Conservation (phyloP, 2,888 invertebrate genomes). For the Phoenoteleia sp. region DNA sequence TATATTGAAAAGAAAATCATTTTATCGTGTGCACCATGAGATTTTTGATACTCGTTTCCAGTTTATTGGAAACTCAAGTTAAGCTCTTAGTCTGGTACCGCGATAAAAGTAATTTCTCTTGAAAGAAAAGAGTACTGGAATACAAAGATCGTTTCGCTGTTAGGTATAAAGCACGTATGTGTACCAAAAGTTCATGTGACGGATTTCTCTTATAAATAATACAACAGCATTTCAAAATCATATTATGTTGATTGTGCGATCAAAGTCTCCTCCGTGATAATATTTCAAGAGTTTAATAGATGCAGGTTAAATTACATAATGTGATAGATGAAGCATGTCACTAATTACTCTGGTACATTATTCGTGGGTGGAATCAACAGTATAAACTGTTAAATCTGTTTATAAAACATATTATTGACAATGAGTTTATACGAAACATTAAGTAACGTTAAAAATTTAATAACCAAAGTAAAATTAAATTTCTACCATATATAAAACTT, state of each 20-base stretch:
- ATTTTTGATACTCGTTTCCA: too few species aligned
- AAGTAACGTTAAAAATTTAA: too few species aligned
- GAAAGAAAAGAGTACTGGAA: too few species aligned
- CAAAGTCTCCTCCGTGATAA: neutral
- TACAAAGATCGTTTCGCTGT: neutral
- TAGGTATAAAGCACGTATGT: neutral
- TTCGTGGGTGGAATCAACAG: neutral
- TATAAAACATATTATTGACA: too few species aligned
- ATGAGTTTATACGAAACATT: too few species aligned
- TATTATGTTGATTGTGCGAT: neutral
- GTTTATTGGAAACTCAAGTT: too few species aligned
- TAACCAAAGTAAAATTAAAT: too few species aligned
- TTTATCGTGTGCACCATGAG: too few species aligned
- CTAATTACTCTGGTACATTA: constrained; percentile 23
- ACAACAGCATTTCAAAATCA: neutral
- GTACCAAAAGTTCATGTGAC: neutral
- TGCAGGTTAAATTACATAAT: constrained; percentile 34
- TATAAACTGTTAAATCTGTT: constrained; percentile 4
- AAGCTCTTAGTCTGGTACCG: too few species aligned
- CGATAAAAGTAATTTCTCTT: too few species aligned
- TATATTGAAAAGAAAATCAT: too few species aligned
- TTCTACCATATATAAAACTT: too few species aligned
- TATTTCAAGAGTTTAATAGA: constrained; percentile 37
- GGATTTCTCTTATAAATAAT: neutral
- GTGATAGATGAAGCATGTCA: constrained; percentile 24